Evolutionary conservation across 2,113 vertebrate species (phyloP).

Genomic region (Coptodon rendalli): DNA sequence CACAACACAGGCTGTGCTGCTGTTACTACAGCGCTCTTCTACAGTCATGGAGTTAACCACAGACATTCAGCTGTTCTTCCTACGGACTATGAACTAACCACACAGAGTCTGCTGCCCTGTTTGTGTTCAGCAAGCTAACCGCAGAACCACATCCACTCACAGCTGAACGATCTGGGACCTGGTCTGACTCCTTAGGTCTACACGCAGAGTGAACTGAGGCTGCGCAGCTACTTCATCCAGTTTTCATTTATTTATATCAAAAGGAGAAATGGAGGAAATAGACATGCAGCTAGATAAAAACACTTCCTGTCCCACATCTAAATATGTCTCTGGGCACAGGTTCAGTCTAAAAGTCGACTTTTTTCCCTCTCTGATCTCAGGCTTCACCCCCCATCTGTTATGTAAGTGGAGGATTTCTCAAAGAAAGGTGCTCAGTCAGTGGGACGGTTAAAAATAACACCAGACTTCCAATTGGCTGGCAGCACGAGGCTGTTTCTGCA

Average conservation of each 20-base stretch:
- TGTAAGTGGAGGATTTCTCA: not conserved
- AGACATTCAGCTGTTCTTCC: not conserved
- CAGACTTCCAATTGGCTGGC: constrained; percentile 9
- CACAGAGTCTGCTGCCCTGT: not conserved
- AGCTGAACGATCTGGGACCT: not conserved
- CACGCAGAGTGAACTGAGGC: not conserved
- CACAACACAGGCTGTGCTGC: not conserved
- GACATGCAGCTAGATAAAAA: not conserved
- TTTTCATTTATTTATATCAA: constrained; percentile 10
- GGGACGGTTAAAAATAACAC: constrained; percentile 43
- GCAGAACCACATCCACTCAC: not conserved
- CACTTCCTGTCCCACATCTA: constrained; percentile 1
- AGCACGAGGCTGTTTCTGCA: not conserved
- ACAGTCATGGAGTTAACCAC: not conserved
- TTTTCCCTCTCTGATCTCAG: not conserved
- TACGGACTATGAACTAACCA: not conserved
- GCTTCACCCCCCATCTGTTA: not conserved
- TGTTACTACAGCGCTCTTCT: not conserved
- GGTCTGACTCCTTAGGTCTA: not conserved
- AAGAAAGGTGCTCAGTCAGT: constrained; percentile 40
- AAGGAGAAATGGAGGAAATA: not conserved
- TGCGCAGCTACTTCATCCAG: not conserved
- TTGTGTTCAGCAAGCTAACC: not conserved
- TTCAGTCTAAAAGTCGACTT: not conserved
- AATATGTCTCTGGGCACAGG: not conserved